phyloP scores from a whole-genome alignment of 2,888 invertebrate species.

The Pyrochroa serraticornis region DNA sequence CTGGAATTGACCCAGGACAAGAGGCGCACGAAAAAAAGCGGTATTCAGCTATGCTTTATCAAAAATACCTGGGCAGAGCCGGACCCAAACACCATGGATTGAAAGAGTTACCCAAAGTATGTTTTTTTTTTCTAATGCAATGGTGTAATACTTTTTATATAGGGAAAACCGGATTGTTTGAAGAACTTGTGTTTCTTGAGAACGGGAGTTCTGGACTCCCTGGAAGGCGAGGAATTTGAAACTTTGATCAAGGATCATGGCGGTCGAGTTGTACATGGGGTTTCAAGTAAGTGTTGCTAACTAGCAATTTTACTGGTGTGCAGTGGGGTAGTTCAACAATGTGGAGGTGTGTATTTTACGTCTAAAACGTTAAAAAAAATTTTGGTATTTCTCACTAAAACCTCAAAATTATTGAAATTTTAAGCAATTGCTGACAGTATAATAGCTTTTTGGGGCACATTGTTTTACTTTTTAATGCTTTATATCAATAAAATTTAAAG shows the following conservation, averaged over 20 bases:
- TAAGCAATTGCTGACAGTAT: too few relatives aligned
- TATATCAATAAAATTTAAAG: too few relatives aligned
- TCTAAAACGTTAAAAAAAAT: neutral
- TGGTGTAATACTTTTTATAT: neutral
- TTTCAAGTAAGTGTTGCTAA: conserved; percentile 65
- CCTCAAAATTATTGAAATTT: conserved; percentile 2
- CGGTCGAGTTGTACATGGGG: conserved; percentile 73
- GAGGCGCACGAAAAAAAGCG: conserved; percentile 72
- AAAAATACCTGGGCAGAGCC: conserved; percentile 76
- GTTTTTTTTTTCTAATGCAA: neutral
- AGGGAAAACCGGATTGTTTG: conserved; percentile 77
- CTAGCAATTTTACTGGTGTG: neutral
- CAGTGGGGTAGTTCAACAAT: too few relatives aligned
- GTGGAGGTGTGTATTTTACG: too few relatives aligned
- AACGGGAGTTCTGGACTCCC: conserved; percentile 87
- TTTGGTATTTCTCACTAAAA: too few relatives aligned
- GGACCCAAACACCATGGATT: conserved; percentile 83
- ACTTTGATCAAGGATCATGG: conserved; percentile 79
- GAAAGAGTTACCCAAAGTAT: conserved; percentile 82
- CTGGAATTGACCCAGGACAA: conserved; percentile 64
- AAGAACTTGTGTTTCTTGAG: conserved; percentile 74
- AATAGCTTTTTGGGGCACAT: too few relatives aligned
- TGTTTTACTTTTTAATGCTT: too few relatives aligned
- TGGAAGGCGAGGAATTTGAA: conserved; percentile 81
- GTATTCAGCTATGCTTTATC: conserved; percentile 70